Base-by-base conservation (phyloP, 2,113 vertebrate species). In the Tympanuchus pallidicinctus region DNA sequence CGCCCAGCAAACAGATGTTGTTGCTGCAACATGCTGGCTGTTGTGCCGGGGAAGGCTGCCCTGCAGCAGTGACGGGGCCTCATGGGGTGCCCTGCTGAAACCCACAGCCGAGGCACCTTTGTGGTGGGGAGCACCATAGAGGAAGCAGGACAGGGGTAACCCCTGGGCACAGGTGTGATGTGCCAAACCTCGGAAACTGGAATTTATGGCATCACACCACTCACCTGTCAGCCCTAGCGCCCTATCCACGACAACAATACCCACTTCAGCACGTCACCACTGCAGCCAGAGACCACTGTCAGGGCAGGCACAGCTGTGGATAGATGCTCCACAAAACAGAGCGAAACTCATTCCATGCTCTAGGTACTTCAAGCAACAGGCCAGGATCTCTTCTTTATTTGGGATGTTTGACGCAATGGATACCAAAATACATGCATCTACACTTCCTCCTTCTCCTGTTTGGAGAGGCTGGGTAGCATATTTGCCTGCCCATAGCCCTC, bases 1-100 rank as follows among this genome's bases (percentile, higher is more conserved):
- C 84, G 89, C 95, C 93, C 90, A 87, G 88, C 93, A 95, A 97
- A 94, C 93, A 96, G 92, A 96, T 96, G 93, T 94, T 93, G 88
- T 92, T 94, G 94, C 79, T 69, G 74, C 75, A 92, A 92, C 92
- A 94, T 92, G 16, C 72, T 27, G 73, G 73, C 77, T 95, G 69
- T 40, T 2, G 2, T 0, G 0, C 0, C 3, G 10, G 19, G 54
- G 43, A 78, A 91, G 57, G 77, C 1, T 1, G 63, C 27, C 36
- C 48, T 2, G 1, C 14, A 83, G 84, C 60, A 61, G 82, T 6
- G 10, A 38, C 0, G 3, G 61, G 24, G 54, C 57, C 8, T 48
- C 56, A 75, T 17, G 42, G 10, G 81, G 45, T 30, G 59, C 76
- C 60, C 18, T 0, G 4, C 43, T 7, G 10, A 77, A 88, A 67